Base-by-base conservation (phyloP, 2,888 invertebrate species). In the Strigamia maritima region DNA sequence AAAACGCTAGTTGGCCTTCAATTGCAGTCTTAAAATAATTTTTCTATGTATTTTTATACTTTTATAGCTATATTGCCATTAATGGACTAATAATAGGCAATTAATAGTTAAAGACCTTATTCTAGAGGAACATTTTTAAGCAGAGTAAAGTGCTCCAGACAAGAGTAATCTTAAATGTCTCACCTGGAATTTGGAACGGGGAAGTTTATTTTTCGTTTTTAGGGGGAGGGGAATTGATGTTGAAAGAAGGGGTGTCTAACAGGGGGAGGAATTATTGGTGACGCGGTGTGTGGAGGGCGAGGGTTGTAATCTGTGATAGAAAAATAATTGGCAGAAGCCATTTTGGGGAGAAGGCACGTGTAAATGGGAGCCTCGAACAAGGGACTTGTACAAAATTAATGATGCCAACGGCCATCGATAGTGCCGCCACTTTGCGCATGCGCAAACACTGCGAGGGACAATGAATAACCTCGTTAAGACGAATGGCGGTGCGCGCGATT, bases 81-180 rank as follows among this genome's bases (percentile, higher is more conserved):
- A 78, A 78, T 65, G 78, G 28, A 31, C 31, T 70, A 70, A 70
- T 65, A 65, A 70, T 78, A 70, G 78, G 35, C 65, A 78, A 78
- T 78, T 78, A 78, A 78, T 78, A 78, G 70, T 78, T 78, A 78
- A 78, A 78, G 78, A 78, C 22, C 24, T 54, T 24, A 60, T 60
- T 60, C 4, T 10, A 6, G 60, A n/a, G 24, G 60, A 24, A 60
- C 24, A 22, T 60, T 60, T 60, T 60, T 22, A 24, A 24, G 19
- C 24, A 19, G 60, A 24, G 22, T 60, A 60, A 60, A 24, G 19
- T 19, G 60, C 24, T 60, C 60, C 60, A 60, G 60, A 60, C 60
- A 24, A n/a, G 22, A 60, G 60, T 60, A 60, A 60, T 60, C 60
- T 60, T 60, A 60, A 60, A 60, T 60, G 16, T 60, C 60, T 60